Percentiles rank a stretch among this genome's conserved stretches.
These are phyloP conservation scores for Petrocephalus zakoni DNA, from an alignment of 2,113 vertebrate genomes.

Conservation along the genomic window DNA sequence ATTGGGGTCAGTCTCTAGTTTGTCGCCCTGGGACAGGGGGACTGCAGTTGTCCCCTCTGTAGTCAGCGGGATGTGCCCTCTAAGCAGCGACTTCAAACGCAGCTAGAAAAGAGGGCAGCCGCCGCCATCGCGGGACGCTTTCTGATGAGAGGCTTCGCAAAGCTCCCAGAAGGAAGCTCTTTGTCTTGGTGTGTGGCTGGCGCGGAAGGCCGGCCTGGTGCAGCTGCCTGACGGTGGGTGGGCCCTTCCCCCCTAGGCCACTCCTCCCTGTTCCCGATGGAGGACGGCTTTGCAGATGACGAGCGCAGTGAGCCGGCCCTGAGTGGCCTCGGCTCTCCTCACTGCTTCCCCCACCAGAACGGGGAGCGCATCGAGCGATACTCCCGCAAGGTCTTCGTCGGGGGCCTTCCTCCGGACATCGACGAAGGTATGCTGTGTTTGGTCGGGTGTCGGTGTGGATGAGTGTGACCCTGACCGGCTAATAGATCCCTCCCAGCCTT, in stretches of 20 bases:
- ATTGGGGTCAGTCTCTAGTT: not conserved
- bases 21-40: not conserved
- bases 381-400: slow-evolving; percentile 95
- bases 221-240: no score
- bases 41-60: not conserved
- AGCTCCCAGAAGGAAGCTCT: not conserved
- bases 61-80: not conserved
- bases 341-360: slow-evolving; percentile 95
- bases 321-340: slow-evolving; percentile 83
- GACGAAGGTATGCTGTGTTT: slow-evolving; percentile 78
- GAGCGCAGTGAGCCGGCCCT: slow-evolving; percentile 86
- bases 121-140: not conserved
- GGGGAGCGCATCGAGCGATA: slow-evolving; percentile 93
- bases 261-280: slow-evolving; percentile 95
- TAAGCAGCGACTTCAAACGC: not conserved
- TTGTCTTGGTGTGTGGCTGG: no score
- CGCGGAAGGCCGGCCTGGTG: no score
- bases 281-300: slow-evolving; percentile 93
- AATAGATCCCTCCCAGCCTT: not conserved
- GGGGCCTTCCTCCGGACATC: slow-evolving; percentile 92
- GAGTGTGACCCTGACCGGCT: not conserved
- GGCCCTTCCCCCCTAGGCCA: slow-evolving; percentile 65
- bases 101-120: not conserved
- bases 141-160: not conserved
- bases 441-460: not conserved